These are phyloP conservation scores for Peromyscus aztecus DNA, from an alignment of 2,797 vertebrate species.

Conservation along the genomic window DNA sequence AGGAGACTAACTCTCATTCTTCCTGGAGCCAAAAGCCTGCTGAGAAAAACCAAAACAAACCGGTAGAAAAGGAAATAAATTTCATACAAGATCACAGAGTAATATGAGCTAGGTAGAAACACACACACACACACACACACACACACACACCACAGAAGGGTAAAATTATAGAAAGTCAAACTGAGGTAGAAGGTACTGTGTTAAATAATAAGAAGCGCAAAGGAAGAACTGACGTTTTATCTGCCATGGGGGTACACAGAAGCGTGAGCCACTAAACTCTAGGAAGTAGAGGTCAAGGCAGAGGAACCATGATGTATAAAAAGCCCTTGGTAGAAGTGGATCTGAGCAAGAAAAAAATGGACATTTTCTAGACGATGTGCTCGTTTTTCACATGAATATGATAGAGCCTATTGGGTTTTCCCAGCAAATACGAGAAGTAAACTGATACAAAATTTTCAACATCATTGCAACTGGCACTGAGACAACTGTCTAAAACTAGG, in stretches of 20 bases:
- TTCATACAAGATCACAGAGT: not conserved
- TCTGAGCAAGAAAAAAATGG: accelerated
- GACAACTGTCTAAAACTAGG: not conserved
- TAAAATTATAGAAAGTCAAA: not conserved
- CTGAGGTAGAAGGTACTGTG: not conserved
- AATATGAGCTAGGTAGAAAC: not conserved
- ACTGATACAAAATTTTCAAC: not conserved
- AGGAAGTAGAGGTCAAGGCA: not conserved
- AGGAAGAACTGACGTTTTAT: not conserved
- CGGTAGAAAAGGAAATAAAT: not conserved
- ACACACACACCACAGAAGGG: not conserved
- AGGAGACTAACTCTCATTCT: not conserved
- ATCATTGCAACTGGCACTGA: not conserved
- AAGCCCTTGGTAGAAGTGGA: too few relatives aligned
- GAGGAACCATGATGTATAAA: not conserved
- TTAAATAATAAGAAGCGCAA: not conserved
- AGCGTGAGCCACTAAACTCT: not conserved
- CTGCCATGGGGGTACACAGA: not conserved
- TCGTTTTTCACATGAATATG: not conserved
- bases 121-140: not conserved
- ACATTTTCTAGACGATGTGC: not conserved
- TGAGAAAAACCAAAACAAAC: not conserved
- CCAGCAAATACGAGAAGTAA: not conserved
- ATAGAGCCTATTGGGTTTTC: too few relatives aligned
- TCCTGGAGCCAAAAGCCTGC: not conserved